Base-by-base conservation (phyloP, 2,113 vertebrate species). In the Cynocephalus volans region DNA sequence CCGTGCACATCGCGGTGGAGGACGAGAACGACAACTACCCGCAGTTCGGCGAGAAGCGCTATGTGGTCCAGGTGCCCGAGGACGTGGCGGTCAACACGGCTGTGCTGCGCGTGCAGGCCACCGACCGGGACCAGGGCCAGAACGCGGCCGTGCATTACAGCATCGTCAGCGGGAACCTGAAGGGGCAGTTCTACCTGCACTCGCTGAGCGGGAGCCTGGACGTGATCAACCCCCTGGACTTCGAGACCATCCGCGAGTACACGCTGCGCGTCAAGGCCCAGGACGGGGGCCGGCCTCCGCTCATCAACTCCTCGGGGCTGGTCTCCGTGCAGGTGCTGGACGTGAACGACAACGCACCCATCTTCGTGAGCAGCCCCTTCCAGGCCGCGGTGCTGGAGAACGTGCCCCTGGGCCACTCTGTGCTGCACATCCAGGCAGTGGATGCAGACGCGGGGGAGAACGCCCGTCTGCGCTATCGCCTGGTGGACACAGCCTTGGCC, bases 21-120 rank as follows among this genome's bases (percentile, higher is more conserved):
- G 99, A 99, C 1, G 99, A 99, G 96, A 99, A 99, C 0, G 99
- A 99, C 98, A 99, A 99, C 98, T 99, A 99, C 95, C 99, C 99
- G 0, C 99, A 99, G 98, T 99, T 99, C 98, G 99, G 99, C 2
- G 99, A 99, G 97, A 99, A 99, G 94, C 98, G 99, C 75, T 99
- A 99, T 1, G 98, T 99, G 28, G 99, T 99, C 0, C 99, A 99
- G 96, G 99, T 99, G 93, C 99, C 98, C 0, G 99, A 99, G 97
- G 99, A 99, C 0, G 98, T 99, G 67, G 98, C 98, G 0, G 99
- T 99, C 45, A 99, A 99, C 98, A 99, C 99, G 5, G 98, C 99
- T 33, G 98, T 99, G 88, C 98, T 99, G 80, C 99, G 99, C 60
- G 99, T 99, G 41, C 99, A 99, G 96, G 99, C 99, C 41, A 99